A percentile compares a stretch with the other conserved stretches of the same genome.
These are phyloP conservation scores for Stichopus horrens DNA, from an alignment of 53 echinoderm and acorn worm genomes.

Conservation along the genomic window DNA sequence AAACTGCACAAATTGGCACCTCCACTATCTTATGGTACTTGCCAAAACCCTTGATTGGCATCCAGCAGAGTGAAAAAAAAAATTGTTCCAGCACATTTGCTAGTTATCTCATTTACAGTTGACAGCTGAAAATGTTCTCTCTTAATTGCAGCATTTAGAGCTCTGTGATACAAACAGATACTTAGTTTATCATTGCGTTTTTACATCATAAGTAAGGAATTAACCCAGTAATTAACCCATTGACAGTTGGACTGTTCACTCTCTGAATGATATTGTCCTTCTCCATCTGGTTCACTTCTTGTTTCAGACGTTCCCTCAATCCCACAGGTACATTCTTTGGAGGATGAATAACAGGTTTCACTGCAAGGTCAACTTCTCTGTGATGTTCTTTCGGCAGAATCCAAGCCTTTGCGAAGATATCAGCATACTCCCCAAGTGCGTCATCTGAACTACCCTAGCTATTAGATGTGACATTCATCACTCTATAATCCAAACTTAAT, in stretches of 20 bases:
- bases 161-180: neutral
- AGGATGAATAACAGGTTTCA: neutral
- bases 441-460: neutral
- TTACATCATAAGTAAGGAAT: neutral
- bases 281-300: too few species aligned
- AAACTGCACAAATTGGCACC: too few species aligned
- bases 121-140: neutral
- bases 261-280: too few species aligned
- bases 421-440: neutral
- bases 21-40: too few species aligned
- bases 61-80: too few species aligned
- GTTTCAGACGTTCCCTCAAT: too few species aligned
- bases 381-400: neutral
- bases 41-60: too few species aligned
- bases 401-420: neutral
- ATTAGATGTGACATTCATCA: neutral
- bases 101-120: neutral
- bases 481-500: neutral
- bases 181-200: neutral
- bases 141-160: neutral
- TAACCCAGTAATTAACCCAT: slow-evolving; percentile 7
- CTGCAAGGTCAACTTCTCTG: neutral
- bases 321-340: too few species aligned
- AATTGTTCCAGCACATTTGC: too few species aligned
- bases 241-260: neutral